Conservation (phyloP, 1,140 invertebrate species). For the Thrips palmi region DNA sequence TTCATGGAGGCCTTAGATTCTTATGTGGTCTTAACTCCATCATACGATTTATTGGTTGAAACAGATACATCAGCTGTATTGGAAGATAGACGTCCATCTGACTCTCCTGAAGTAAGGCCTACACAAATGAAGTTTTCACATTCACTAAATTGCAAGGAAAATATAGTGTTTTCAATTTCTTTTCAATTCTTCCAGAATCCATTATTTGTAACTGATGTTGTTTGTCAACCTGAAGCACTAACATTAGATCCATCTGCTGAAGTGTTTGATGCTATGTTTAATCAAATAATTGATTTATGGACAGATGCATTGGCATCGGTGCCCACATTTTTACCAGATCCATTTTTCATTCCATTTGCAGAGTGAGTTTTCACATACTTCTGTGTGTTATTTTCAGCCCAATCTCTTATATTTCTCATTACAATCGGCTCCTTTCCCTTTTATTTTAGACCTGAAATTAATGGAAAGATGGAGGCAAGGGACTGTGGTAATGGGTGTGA, state of each 20-base stretch:
- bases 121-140: too few relatives aligned
- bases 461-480: constrained; percentile 47
- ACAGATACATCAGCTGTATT: too few relatives aligned
- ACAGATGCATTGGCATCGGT: constrained; percentile 31
- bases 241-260: constrained; percentile 33
- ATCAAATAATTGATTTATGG: constrained; percentile 35
- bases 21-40: too few relatives aligned
- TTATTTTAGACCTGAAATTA: constrained; percentile 48
- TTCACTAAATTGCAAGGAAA: too few relatives aligned
- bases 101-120: too few relatives aligned
- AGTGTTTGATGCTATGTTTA: constrained; percentile 29
- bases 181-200: constrained; percentile 26
- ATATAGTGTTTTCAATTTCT: constrained; percentile 11
- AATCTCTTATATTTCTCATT: too few relatives aligned
- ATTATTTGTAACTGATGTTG: constrained; percentile 33
- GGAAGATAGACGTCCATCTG: too few relatives aligned
- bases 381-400: too few relatives aligned
- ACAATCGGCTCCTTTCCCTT: too few relatives aligned
- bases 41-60: too few relatives aligned
- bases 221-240: constrained; percentile 25
- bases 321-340: constrained; percentile 35
- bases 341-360: constrained; percentile 28
- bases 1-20: too few relatives aligned
- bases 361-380: constrained; percentile 22
- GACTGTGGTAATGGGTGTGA: constrained; percentile 42